These are phyloP conservation scores for Hypocryptadius cinnamomeus DNA, from an alignment of 2,113 vertebrate species.

Conservation along the genomic window DNA sequence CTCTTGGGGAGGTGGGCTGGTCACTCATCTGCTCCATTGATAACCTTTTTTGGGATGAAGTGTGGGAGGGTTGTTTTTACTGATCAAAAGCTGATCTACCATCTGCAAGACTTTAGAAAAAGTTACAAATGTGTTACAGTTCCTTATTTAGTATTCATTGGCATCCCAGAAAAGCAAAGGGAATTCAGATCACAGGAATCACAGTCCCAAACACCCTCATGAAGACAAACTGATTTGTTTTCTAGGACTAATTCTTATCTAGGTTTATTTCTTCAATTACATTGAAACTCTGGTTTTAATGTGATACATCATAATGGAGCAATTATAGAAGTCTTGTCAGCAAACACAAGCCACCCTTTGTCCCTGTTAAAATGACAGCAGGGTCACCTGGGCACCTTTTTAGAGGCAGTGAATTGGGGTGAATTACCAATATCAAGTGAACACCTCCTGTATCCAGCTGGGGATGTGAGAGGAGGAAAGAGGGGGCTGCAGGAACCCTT, in stretches of 20 bases:
- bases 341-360: neutral
- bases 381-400: neutral
- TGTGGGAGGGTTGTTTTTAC: neutral
- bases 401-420: neutral
- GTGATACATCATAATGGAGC: neutral
- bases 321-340: neutral
- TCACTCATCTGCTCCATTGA: neutral
- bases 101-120: neutral
- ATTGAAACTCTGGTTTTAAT: neutral
- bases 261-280: neutral
- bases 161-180: neutral
- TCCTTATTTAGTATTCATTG: neutral
- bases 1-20: neutral
- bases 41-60: neutral
- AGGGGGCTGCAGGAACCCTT: neutral
- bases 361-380: neutral
- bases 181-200: neutral
- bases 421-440: rapidly evolving
- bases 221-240: neutral
- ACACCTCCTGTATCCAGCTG: neutral
- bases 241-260: neutral
- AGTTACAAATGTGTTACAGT: neutral
- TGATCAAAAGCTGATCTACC: neutral
- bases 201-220: neutral
- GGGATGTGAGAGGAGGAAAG: neutral